Evolutionary conservation across 92 coral and sea anemone genomes (phyloP).

Genomic region (Diadumene lineata): DNA sequence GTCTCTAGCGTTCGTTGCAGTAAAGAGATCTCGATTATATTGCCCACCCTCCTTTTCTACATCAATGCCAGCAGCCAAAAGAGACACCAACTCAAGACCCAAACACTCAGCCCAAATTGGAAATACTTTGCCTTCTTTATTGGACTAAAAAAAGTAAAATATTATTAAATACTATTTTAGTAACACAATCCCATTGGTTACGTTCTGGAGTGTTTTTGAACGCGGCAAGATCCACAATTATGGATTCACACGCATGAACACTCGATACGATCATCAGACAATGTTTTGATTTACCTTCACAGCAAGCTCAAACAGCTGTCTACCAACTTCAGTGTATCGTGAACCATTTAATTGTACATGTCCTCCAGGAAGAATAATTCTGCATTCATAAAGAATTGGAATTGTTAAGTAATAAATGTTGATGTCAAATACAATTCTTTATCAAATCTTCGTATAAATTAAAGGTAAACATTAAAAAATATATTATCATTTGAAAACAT

Average conservation of each 20-base stretch:
- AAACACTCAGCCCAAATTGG: conserved; percentile 87
- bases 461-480: no score
- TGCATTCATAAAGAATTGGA: no score
- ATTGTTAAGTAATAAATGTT: no score
- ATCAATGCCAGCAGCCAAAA: conserved; percentile 28
- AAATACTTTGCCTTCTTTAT: conserved; percentile 55
- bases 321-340: conserved; percentile 66
- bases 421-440: not conserved
- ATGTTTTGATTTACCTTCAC: conserved; percentile 48
- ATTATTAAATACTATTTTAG: not conserved
- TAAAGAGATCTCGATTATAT: conserved; percentile 24
- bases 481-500: no score
- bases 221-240: no score
- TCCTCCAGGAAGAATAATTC: conserved; percentile 84
- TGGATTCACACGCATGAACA: no score
- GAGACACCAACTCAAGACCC: conserved; percentile 55
- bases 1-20: conserved; percentile 42
- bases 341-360: conserved; percentile 50
- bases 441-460: no score
- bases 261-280: no score
- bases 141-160: conserved; percentile 8
- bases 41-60: conserved; percentile 36
- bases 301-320: conserved; percentile 68
- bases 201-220: no score
- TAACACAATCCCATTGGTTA: not conserved